Evolutionary conservation across 2,888 invertebrate species (phyloP), one percentile per base, ranked within the genome.

Genomic region (Ischnus inquisitorius): DNA sequence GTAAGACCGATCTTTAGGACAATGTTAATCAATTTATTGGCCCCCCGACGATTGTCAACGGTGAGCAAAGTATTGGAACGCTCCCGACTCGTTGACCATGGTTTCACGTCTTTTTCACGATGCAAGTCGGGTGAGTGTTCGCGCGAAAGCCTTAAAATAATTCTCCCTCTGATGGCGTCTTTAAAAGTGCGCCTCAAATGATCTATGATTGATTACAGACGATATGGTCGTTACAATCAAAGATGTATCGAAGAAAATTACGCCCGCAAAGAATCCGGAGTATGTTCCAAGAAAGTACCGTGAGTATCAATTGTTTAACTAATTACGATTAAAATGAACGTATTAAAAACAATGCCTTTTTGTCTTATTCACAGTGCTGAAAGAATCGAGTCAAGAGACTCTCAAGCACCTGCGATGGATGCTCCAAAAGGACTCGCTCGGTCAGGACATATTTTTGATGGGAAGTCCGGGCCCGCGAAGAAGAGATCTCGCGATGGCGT

Each of bases 401-500:
- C 93, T 98, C 4, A 95, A 96, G 84, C 97, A 98, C 92, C 94
- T 99, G 88, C 95, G 97, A 95, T 99, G 99, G 99, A 98, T 99
- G 96, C 95, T 99, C 94, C 98, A 99, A 92, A 99, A 99, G 93
- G 98, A 99, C 93, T 92, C 96, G 28, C 94, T 99, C 3, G 97
- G 97, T 0, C 99, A 99, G 93, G 99, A 99, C 92, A 97, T 99
- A 94, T 99, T 99, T 93, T 94, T 99, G 46, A 95, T 99, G 82
- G 99, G 99, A 0, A 95, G 97, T 34, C 99, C 99, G 6, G 99
- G 99, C 0, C 96, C 97, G 0, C 94, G 96, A 80, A 95, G 98
- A 88, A 94, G 99, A 72, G 95, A 96, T 91, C 94, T 99, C 72
- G 98, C 98, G 0, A 95, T 99, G 94, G 97, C 98, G 91, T 97